Percentiles rank a stretch among this genome's conserved stretches.
These are phyloP conservation scores for Baccha elongata DNA, from an alignment of 2,888 invertebrate species.

Conservation along the genomic window DNA sequence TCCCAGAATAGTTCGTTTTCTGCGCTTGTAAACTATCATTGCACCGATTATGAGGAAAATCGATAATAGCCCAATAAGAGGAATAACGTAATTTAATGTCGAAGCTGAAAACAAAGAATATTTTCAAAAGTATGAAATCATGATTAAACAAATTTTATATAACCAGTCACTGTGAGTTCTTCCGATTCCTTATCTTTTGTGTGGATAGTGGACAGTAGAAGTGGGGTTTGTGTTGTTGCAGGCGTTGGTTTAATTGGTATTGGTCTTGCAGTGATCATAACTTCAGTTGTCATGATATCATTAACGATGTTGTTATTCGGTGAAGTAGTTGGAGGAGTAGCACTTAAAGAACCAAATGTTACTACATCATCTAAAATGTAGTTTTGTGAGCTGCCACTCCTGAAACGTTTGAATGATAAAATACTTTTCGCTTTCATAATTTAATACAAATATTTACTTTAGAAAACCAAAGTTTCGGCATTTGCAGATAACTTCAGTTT, in stretches of 20 bases:
- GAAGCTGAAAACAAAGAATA: constrained; percentile 38
- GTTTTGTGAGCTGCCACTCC: constrained; percentile 33
- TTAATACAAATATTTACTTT: constrained; percentile 32
- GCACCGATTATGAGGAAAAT: constrained; percentile 46
- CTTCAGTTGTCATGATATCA: constrained; percentile 5
- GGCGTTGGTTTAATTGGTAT: not conserved
- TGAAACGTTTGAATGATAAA: not conserved
- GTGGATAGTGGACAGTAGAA: constrained; percentile 1
- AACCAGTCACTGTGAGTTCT: constrained; percentile 40
- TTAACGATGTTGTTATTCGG: constrained; percentile 37
- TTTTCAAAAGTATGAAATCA: not conserved
- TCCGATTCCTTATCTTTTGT: constrained; percentile 31
- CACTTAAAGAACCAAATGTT: not conserved
- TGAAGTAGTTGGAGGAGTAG: constrained; percentile 15
- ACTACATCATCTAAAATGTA: not conserved
- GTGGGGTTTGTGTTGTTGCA: not conserved
- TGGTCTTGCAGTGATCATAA: not conserved
- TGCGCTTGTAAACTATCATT: constrained; percentile 40
- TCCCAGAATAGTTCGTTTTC: constrained; percentile 31
- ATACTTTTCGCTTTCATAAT: not conserved
- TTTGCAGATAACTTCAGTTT: constrained; percentile 33
- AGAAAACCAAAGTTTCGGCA: constrained; percentile 56
- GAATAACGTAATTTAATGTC: constrained; percentile 38
- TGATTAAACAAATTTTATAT: not conserved
- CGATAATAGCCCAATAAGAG: constrained; percentile 34